Conservation (phyloP, 2,797 vertebrate genomes). For the Lepus oiostolus region DNA sequence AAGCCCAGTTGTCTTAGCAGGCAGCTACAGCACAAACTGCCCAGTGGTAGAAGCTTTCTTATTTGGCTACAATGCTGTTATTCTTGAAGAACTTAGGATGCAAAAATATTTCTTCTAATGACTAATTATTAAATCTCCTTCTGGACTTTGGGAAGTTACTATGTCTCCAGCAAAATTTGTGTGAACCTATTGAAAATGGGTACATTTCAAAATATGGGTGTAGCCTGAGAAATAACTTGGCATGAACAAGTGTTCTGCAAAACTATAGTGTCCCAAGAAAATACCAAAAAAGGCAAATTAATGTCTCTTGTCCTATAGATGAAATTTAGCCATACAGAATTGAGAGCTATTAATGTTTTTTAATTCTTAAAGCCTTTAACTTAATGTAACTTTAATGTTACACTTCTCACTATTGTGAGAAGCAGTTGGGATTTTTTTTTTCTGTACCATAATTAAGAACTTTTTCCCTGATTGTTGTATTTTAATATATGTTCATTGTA, state of each 20-base stretch:
- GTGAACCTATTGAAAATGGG: background rate
- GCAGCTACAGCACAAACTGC: background rate
- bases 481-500: background rate
- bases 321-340: background rate
- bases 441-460: background rate
- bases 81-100: conserved; percentile 20
- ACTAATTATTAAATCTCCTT: conserved; percentile 17
- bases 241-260: background rate
- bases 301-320: background rate
- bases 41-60: background rate
- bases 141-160: background rate
- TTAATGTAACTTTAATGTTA: conserved; percentile 23
- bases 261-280: background rate
- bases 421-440: background rate
- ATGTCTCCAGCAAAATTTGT: conserved; percentile 29
- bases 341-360: background rate
- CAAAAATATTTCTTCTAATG: background rate
- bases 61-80: background rate
- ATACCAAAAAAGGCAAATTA: background rate
- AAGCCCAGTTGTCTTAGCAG: conserved; percentile 28
- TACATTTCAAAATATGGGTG: background rate
- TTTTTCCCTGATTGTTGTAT: background rate
- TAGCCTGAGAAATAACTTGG: conserved; percentile 2
- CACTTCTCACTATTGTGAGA: background rate
- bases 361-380: background rate